Base-by-base conservation (phyloP, 2,113 vertebrate genomes). In the Ginglymostoma cirratum region DNA sequence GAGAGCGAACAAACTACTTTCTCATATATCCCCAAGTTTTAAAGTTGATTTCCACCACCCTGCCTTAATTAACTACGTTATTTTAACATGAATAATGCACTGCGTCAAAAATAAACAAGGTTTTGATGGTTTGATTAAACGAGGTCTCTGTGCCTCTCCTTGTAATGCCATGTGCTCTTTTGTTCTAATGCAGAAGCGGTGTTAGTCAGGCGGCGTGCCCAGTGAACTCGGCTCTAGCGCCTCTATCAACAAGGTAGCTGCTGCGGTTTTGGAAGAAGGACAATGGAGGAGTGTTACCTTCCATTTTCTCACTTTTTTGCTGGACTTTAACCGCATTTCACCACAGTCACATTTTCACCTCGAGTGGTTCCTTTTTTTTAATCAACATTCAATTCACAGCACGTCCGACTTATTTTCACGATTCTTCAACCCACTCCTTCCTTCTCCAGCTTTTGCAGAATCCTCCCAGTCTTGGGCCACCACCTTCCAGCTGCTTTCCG, bases 121-220 rank as follows among this genome's bases (percentile, higher is more conserved):
- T 38, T 93, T 67, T 93, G 89, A 93, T 42, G 61, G 66, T 89
- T 66, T 61, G 55, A 93, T 66, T 66, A 66, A 66, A 38, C 85
- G n/a, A 34, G 0, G 34, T n/a, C 19, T 93, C 38, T 89, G 86
- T 38, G 61, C 15, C 61, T 93, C 17, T 30, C 89, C 30, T 12
- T 2, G 61, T 23, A 17, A n/a, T 15, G 89, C 89, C 89, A 93
- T 93, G 89, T 93, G 89, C 89, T 93, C 61, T 93, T 66, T 93
- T 93, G 89, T 93, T 93, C 89, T 93, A 19, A 24, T 10, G 21
- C 61, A 21, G 61, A n/a, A 93, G 61, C 55, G 52, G 30, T 65
- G 55, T 8, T 34, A 12, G 15, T 34, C 30, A 87, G 85, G 27
- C 45, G 45, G 85, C 61, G 5, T 45, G 17, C 38, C 38, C 0